Evolutionary conservation across 2,113 vertebrate species (phyloP).

Genomic region (Dasypus novemcinctus): DNA sequence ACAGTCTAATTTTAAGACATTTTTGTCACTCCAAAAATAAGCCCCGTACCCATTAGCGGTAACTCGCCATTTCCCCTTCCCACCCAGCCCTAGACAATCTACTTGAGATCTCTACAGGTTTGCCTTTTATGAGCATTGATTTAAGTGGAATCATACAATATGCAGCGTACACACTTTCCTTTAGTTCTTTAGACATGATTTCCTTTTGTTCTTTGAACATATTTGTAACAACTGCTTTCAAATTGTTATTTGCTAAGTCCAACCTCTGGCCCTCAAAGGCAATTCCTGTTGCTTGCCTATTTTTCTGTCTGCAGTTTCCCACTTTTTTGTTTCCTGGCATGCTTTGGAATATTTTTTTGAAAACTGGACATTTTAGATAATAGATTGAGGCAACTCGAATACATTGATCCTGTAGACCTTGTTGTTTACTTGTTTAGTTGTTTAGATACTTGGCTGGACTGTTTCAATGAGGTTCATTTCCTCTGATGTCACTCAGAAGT

Average conservation of each 20-base stretch:
- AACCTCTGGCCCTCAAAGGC: neutral
- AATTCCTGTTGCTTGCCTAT: neutral
- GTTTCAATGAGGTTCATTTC: neutral
- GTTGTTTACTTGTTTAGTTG: neutral
- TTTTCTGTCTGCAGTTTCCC: neutral
- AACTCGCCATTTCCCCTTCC: neutral
- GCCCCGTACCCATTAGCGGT: too few species aligned
- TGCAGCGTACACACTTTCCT: neutral
- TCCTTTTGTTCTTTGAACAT: neutral
- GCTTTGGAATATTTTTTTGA: neutral
- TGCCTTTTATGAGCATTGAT: neutral
- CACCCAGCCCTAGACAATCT: neutral
- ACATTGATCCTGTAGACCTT: neutral
- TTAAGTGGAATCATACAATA: neutral
- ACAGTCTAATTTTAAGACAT: neutral
- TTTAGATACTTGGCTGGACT: neutral
- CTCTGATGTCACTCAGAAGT: too few species aligned
- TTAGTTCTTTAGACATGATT: neutral
- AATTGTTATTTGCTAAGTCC: neutral
- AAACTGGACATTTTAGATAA: neutral
- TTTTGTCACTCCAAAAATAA: neutral
- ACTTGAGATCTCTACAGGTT: neutral
- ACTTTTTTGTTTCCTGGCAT: neutral
- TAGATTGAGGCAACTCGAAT: neutral
- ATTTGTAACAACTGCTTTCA: neutral